phyloP scores from a whole-genome alignment of 2,113 vertebrate species.

The Heterotis niloticus region DNA sequence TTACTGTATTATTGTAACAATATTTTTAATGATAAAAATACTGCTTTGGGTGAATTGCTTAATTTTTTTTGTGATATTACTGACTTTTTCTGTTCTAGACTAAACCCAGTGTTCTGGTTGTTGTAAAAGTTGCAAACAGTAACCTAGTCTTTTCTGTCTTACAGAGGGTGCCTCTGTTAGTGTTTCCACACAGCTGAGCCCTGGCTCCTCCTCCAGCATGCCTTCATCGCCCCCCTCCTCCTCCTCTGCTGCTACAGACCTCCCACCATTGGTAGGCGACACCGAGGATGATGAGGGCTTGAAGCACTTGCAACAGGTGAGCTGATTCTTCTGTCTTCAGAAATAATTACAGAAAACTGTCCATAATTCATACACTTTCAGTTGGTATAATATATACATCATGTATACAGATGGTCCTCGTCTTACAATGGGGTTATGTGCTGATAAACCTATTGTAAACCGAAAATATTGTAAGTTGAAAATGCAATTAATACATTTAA shows the following conservation, averaged over 20 bases:
- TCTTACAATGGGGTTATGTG: no score
- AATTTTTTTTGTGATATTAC: not conserved
- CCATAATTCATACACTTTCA: not conserved
- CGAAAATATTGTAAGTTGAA: no score
- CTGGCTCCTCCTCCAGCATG: constrained; percentile 56
- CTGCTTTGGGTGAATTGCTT: not conserved
- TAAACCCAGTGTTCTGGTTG: not conserved
- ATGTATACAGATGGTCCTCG: no score
- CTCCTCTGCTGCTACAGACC: constrained; percentile 64
- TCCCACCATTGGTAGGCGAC: constrained; percentile 69
- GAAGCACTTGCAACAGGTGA: constrained; percentile 89
- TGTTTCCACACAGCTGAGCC: constrained; percentile 58
- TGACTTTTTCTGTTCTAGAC: not conserved
- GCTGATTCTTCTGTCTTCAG: not conserved
- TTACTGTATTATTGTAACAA: no score
- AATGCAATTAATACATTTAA: no score
- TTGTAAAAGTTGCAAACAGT: not conserved
- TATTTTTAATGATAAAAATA: not conserved
- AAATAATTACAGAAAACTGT: not conserved
- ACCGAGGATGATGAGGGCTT: constrained; percentile 86
- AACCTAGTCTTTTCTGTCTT: not conserved
- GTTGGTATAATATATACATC: not conserved
- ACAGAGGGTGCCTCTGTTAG: constrained; percentile 52
- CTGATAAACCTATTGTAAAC: no score
- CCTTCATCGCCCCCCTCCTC: constrained; percentile 67